Conservation (phyloP, 2,113 vertebrate species). For the Dipodomys merriami region DNA sequence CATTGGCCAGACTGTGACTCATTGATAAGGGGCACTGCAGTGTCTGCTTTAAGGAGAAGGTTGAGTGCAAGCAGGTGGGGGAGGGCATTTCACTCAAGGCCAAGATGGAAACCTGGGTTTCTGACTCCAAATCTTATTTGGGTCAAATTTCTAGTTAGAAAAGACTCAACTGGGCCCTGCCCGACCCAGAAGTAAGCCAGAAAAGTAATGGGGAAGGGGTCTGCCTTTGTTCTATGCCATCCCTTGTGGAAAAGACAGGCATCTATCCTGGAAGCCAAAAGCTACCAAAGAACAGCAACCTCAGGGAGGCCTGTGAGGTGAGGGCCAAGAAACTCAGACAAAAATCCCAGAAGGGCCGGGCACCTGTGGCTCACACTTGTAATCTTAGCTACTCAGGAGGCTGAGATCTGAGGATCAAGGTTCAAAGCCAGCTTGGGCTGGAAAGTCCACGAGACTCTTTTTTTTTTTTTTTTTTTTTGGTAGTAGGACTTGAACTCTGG, state of each 20-base stretch:
- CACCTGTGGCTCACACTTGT: too few species aligned
- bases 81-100: neutral
- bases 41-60: neutral
- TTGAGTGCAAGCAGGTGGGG: neutral
- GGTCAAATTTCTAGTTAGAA: neutral
- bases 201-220: neutral
- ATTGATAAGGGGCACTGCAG: neutral
- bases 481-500: too few species aligned
- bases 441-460: too few species aligned
- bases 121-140: neutral
- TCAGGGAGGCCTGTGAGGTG: too few species aligned
- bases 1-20: neutral
- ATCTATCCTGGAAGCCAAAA: neutral
- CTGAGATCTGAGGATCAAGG: too few species aligned
- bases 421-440: too few species aligned
- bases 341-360: neutral
- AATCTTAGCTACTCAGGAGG: too few species aligned
- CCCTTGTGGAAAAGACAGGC: neutral
- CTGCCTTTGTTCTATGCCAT: too few species aligned
- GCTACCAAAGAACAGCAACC: neutral
- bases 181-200: neutral
- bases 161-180: neutral
- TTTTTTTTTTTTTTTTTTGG: too few species aligned
- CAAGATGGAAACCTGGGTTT: neutral
- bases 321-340: neutral